A percentile compares a stretch with the other conserved stretches of the same genome.
These are phyloP conservation scores for Pachyuromys duprasi DNA, from an alignment of 2,797 vertebrate genomes.

Conservation along the genomic window DNA sequence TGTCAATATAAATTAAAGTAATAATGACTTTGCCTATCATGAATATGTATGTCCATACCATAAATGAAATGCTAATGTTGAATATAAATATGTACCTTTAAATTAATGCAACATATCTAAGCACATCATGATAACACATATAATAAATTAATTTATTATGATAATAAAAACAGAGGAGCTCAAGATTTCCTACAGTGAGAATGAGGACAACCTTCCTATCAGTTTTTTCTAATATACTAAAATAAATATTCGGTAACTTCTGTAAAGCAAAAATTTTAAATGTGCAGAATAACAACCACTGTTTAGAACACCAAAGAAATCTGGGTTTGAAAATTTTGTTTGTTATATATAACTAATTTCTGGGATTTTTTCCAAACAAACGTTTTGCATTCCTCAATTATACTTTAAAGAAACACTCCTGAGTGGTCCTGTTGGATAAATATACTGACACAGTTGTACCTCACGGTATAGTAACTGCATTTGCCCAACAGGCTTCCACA, in stretches of 20 bases:
- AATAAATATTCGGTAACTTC: not conserved
- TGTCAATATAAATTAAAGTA: slow-evolving; percentile 53
- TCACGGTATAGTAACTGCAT: slow-evolving; percentile 28
- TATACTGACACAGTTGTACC: not conserved
- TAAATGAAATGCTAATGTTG: not conserved
- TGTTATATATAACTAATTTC: slow-evolving; percentile 25
- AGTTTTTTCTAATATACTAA: slow-evolving; percentile 15
- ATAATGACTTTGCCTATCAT: not conserved
- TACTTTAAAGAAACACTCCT: slow-evolving; percentile 24
- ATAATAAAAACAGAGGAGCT: not conserved
- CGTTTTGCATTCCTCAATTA: slow-evolving; percentile 43
- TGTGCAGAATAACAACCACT: not conserved
- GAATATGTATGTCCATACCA: not conserved
- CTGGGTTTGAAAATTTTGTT: not conserved
- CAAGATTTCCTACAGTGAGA: not conserved
- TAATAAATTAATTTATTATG: not conserved
- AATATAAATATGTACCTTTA: not conserved
- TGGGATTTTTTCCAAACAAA: slow-evolving; percentile 48
- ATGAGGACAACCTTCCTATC: not conserved
- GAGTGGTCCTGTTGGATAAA: not conserved
- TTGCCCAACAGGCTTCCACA: slow-evolving; percentile 59
- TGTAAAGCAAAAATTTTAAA: not conserved
- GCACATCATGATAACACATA: not conserved
- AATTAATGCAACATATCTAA: not conserved
- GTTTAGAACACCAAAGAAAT: not conserved